Percentiles rank a stretch among this genome's conserved stretches.
These are phyloP conservation scores for Trematocara marginatum DNA, from an alignment of 2,113 vertebrate species.

Conservation along the genomic window DNA sequence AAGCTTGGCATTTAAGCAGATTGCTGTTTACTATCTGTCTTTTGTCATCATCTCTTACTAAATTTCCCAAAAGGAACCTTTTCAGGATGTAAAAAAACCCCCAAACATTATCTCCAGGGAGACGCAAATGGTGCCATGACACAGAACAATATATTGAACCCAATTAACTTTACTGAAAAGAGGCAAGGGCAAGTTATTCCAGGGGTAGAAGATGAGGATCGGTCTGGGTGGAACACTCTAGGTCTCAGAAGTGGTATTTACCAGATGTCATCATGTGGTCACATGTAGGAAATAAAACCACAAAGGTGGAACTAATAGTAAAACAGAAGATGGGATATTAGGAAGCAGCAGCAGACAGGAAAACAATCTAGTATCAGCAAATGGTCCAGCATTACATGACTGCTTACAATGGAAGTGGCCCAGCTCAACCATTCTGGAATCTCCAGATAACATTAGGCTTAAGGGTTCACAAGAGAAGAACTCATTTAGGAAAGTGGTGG, in stretches of 20 bases:
- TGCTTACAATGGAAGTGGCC: neutral
- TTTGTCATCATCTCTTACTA: neutral
- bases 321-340: neutral
- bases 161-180: neutral
- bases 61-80: neutral
- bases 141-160: neutral
- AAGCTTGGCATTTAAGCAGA: neutral
- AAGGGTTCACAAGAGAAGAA: rapidly evolving
- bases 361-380: neutral
- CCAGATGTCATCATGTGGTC: neutral
- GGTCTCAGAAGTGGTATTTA: neutral
- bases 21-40: neutral
- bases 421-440: neutral
- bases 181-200: neutral
- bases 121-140: neutral
- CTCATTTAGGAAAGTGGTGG: neutral
- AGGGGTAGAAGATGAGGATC: neutral
- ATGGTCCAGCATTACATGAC: neutral
- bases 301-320: neutral
- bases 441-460: neutral
- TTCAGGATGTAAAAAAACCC: rapidly evolving
- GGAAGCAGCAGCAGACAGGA: neutral
- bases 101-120: neutral
- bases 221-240: neutral
- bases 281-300: neutral